These are phyloP conservation scores for Atractosteus spatula DNA, from an alignment of 2,113 vertebrate genomes.

Conservation along the genomic window DNA sequence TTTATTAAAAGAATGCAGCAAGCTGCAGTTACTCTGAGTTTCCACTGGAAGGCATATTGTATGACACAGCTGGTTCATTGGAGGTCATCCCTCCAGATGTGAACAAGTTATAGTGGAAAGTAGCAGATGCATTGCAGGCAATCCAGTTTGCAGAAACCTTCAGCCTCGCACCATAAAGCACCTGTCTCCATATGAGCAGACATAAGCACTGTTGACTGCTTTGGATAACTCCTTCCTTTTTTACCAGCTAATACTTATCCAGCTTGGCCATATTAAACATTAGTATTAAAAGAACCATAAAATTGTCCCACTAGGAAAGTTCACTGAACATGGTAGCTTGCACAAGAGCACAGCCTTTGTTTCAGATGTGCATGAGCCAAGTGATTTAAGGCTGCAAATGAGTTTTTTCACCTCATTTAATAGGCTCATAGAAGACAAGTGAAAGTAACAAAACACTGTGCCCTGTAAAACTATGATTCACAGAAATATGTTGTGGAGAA, in stretches of 20 bases:
- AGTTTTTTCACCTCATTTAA: too few species aligned
- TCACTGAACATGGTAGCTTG: constrained; percentile 5
- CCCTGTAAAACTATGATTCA: background rate
- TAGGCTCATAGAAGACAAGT: too few species aligned
- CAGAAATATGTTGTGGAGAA: background rate
- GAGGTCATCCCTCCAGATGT: constrained; percentile 28
- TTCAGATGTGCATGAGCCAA: background rate
- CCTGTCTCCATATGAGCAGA: constrained; percentile 30
- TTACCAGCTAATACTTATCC: constrained; percentile 9
- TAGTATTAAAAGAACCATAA: constrained; percentile 21
- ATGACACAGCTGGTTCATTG: constrained; percentile 33
- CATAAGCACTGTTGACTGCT: background rate
- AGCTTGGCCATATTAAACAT: constrained; percentile 13
- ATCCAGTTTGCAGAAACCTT: constrained; percentile 23
- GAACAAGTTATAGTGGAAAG: constrained; percentile 26
- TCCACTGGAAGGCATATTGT: background rate
- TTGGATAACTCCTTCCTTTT: background rate
- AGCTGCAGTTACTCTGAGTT: too few species aligned
- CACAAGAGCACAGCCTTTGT: background rate
- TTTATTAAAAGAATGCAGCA: too few species aligned
- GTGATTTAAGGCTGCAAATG: too few species aligned
- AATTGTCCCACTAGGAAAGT: constrained; percentile 20
- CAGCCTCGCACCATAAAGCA: constrained; percentile 19
- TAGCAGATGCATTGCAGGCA: constrained; percentile 35
- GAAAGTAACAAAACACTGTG: background rate